Evolutionary conservation across 2,797 vertebrate genomes (phyloP).

Genomic region (Acridotheres tristis): DNA sequence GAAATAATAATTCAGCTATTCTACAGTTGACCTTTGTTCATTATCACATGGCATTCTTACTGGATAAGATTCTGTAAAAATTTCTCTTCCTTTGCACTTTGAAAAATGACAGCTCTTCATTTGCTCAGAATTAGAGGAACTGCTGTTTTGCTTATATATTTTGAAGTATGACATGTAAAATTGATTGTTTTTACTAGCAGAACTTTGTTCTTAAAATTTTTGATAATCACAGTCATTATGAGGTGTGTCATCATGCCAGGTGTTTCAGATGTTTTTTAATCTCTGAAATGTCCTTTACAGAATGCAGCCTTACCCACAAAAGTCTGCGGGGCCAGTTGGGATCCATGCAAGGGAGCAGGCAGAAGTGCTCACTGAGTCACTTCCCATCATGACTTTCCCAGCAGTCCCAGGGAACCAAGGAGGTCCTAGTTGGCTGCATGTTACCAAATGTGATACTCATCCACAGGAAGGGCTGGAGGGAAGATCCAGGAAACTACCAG

Average conservation of each 20-base stretch:
- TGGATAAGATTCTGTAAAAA: background rate
- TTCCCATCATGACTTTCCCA: background rate
- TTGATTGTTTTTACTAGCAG: background rate
- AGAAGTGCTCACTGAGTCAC: background rate
- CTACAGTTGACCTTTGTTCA: background rate
- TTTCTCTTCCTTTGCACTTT: background rate
- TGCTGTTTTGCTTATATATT: background rate
- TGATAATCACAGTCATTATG: background rate
- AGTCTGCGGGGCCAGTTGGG: background rate
- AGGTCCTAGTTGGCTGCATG: background rate
- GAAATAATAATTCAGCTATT: slow-evolving; percentile 28
- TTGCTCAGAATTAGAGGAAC: background rate
- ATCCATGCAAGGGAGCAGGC: background rate
- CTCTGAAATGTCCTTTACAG: background rate
- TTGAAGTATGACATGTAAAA: background rate
- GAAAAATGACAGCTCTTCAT: background rate
- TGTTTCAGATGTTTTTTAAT: background rate
- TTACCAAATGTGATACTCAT: background rate
- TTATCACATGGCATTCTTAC: background rate
- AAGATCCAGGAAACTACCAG: background rate
- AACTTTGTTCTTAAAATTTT: background rate
- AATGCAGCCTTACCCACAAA: background rate
- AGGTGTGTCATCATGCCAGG: accelerated
- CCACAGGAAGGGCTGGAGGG: background rate
- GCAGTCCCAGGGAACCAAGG: background rate